Evolutionary conservation across 1,140 invertebrate species (phyloP).

Genomic region (Schlechtendalia chinensis): DNA sequence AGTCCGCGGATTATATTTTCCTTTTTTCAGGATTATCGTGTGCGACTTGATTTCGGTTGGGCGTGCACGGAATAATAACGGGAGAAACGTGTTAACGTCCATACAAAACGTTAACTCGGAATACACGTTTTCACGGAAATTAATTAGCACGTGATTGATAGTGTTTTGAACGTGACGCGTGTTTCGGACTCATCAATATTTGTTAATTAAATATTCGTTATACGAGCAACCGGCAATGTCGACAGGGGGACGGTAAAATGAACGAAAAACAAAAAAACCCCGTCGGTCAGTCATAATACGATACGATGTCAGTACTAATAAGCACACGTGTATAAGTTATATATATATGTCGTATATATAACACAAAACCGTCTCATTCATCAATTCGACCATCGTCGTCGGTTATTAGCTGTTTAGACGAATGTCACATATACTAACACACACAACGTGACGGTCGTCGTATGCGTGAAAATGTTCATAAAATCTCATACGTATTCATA

Average conservation of each 20-base stretch:
- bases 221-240: not conserved
- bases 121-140: not conserved
- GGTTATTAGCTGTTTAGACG: too few relatives aligned
- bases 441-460: too few relatives aligned
- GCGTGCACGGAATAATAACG: too few relatives aligned
- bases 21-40: not conserved
- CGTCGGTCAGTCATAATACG: not conserved
- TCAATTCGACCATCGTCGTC: too few relatives aligned
- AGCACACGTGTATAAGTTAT: too few relatives aligned
- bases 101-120: not conserved
- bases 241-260: not conserved
- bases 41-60: not conserved
- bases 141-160: not conserved
- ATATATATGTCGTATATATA: too few relatives aligned
- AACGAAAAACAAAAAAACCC: not conserved
- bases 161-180: not conserved
- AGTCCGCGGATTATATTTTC: not conserved
- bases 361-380: too few relatives aligned
- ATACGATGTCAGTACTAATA: too few relatives aligned
- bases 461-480: too few relatives aligned
- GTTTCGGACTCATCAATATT: not conserved
- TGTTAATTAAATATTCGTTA: slow-evolving; percentile 18
- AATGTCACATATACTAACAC: too few relatives aligned
- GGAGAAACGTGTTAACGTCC: too few relatives aligned
- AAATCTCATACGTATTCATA: too few relatives aligned